Conservation (phyloP, 2,797 vertebrate species). For the Xiphorhynchus erythropygius region DNA sequence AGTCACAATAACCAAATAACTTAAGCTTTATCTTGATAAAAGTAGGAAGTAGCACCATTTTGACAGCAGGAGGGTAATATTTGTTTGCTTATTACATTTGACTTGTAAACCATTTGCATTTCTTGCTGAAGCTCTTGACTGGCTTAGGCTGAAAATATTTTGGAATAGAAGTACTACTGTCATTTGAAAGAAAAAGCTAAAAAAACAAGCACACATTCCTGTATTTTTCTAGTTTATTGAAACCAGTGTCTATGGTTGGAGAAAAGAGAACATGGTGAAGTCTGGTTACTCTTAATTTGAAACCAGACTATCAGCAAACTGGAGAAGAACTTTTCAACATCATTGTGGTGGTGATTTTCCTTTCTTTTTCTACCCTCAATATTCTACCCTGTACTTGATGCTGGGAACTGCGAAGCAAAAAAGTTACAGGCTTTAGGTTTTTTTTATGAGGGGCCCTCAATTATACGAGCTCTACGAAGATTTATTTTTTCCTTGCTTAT, state of each 20-base stretch:
- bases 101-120: not conserved
- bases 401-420: not conserved
- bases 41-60: not conserved
- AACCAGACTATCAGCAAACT: not conserved
- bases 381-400: not conserved
- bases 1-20: not conserved
- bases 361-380: not conserved
- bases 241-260: not conserved
- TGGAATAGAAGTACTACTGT: not conserved
- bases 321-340: not conserved
- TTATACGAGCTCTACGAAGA: not conserved
- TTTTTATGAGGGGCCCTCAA: fast-evolving
- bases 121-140: not conserved
- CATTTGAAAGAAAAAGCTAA: not conserved
- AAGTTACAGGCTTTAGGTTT: not conserved
- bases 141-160: not conserved
- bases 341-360: not conserved
- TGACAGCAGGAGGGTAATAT: not conserved
- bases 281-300: not conserved
- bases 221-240: not conserved
- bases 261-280: not conserved
- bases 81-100: not conserved
- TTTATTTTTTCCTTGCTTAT: not conserved
- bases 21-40: not conserved
- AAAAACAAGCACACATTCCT: not conserved